phyloP scores from a whole-genome alignment of 2,888 invertebrate genomes.

The Parnassius mnemosyne region DNA sequence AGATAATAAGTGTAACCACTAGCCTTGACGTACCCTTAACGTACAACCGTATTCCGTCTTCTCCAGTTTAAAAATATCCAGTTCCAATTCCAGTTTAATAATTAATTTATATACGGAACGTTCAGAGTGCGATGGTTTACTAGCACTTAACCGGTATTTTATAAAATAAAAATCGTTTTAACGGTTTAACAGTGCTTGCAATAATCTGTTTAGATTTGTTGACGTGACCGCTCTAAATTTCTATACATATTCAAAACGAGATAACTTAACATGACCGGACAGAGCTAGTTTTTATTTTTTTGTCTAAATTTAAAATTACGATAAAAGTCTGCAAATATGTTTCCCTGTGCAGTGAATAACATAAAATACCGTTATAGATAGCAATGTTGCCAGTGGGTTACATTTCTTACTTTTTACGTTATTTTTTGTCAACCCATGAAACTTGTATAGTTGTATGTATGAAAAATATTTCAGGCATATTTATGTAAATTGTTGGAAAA shows the following conservation, averaged over 20 bases:
- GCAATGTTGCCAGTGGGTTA: too few species aligned
- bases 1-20: constrained; percentile 8
- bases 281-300: constrained; percentile 7
- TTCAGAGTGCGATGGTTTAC: too few species aligned
- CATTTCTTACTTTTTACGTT: too few species aligned
- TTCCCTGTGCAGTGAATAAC: constrained; percentile 8
- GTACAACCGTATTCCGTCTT: constrained; percentile 5
- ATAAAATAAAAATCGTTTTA: too few species aligned
- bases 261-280: constrained; percentile 12
- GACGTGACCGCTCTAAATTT: constrained; percentile 8
- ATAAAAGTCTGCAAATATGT: constrained; percentile 18
- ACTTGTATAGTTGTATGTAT: too few species aligned
- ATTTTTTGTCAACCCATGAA: too few species aligned
- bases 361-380: too few species aligned
- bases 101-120: too few species aligned
- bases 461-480: too few species aligned
- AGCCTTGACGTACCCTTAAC: constrained; percentile 18
- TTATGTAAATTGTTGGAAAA: too few species aligned
- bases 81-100: neutral
- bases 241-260: constrained; percentile 10
- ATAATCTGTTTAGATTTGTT: neutral
- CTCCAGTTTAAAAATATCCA: constrained; percentile 7
- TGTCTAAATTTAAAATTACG: constrained; percentile 13
- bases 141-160: too few species aligned
- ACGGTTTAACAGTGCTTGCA: too few species aligned